Conservation (phyloP, 2,113 vertebrate species). For the Mirounga angustirostris region DNA sequence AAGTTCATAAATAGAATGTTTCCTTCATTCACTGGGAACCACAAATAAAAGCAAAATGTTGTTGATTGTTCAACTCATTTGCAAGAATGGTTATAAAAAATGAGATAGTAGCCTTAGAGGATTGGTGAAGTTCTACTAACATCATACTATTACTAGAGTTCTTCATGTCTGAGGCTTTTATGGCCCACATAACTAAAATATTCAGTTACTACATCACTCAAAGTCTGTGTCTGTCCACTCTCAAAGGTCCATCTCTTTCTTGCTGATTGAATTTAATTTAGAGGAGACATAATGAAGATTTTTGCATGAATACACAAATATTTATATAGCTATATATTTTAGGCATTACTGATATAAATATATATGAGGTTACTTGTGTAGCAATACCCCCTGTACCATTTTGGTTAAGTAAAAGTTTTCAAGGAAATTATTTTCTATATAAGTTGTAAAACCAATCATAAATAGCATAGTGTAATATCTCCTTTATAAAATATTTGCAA, state of each 20-base stretch:
- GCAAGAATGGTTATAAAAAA: background rate
- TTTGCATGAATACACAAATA: background rate
- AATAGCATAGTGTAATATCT: background rate
- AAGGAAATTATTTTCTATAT: background rate
- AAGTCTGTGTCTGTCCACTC: background rate
- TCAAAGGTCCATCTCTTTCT: background rate
- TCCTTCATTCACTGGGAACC: background rate
- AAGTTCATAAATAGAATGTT: background rate
- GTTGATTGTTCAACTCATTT: background rate
- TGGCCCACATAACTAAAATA: background rate
- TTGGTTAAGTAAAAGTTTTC: background rate
- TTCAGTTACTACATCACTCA: background rate
- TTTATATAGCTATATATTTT: background rate
- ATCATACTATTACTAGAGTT: background rate
- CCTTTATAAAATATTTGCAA: slow-evolving; percentile 36
- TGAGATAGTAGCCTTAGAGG: background rate
- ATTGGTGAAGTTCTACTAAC: background rate
- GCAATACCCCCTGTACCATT: background rate
- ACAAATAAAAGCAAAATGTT: background rate
- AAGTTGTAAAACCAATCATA: slow-evolving; percentile 18
- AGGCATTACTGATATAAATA: background rate
- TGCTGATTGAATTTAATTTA: background rate
- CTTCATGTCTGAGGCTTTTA: background rate
- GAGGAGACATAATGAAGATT: background rate
- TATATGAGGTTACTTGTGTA: background rate